Evolutionary conservation across 2,888 invertebrate species (phyloP), one percentile per base, ranked within the genome.

Genomic region (Melanophora roralis): DNA sequence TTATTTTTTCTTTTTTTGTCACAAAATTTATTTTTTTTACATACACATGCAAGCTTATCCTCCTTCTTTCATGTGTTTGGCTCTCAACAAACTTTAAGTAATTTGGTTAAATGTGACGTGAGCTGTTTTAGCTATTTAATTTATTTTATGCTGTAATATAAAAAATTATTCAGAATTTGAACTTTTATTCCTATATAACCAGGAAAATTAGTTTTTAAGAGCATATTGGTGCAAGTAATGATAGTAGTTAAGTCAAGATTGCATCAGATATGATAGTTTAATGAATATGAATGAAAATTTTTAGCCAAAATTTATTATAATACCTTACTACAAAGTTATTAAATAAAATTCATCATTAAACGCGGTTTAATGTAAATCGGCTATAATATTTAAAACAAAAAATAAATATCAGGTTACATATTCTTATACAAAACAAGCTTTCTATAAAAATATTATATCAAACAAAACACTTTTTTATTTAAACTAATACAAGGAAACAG

Each of bases 221-320:
- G 76, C 76, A 80, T 59, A 59, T 73, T 62, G 62, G 51, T 73
- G 72, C 76, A 68, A 80, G 68, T 80, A 76, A 76, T 80, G 80
- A 59, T 59, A 68, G 68, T 51, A 68, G 67, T 74, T 74, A 45
- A 45, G 32, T 38, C 62, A 51, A 67, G 47, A 51, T 68, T 80
- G 16, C 23, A 45, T 68, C 64, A 60, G 51, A 67, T 75, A 47
- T 64, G 38, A 40, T 45, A 49, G 14, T 27, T 68, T 51, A n/a
- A n/a, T 65, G 19, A 19, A 47, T 43, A 69, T 21, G 14, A 43
- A 43, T 23, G 8, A 6, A 14, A 19, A 5, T 19, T 36, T 2
- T 27, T 27, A 51, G 27, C 60, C 16, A 60, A 60, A 59, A 59
- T n/a, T n/a, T n/a, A n/a, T n/a, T n/a, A n/a, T n/a, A n/a, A n/a